Conservation (phyloP, 1,140 invertebrate species). For the Nymphalis io region DNA sequence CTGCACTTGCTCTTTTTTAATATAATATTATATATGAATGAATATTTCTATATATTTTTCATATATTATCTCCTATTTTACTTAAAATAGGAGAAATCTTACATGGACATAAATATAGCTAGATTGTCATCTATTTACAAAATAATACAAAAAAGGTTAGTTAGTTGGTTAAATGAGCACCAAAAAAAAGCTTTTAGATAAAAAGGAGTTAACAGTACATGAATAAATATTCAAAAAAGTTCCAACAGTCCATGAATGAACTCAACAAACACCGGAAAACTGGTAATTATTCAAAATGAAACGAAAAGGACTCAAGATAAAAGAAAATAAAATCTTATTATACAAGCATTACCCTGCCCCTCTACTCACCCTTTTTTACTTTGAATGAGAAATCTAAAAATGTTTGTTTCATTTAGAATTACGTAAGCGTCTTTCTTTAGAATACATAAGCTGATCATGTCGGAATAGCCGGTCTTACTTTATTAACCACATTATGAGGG, state of each 20-base stretch:
- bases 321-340: conserved; percentile 55
- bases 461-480: background rate
- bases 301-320: conserved; percentile 44
- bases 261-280: conserved; percentile 16
- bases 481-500: conserved; percentile 1
- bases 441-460: conserved; percentile 18
- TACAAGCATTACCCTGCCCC: conserved; percentile 47
- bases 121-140: no score
- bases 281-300: conserved; percentile 33
- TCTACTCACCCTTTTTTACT: conserved; percentile 42
- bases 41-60: no score
- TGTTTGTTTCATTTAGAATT: conserved; percentile 30
- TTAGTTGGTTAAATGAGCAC: no score
- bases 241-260: conserved; percentile 10
- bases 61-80: no score
- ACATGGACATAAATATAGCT: no score
- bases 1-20: no score
- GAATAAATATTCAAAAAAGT: conserved; percentile 1
- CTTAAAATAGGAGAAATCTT: no score
- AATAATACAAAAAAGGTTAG: no score
- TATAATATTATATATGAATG: no score
- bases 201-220: background rate
- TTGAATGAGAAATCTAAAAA: conserved; percentile 32
- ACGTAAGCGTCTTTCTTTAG: conserved; percentile 13
- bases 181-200: background rate